phyloP scores from a whole-genome alignment of 2,797 vertebrate species.

The Synanceia verrucosa region DNA sequence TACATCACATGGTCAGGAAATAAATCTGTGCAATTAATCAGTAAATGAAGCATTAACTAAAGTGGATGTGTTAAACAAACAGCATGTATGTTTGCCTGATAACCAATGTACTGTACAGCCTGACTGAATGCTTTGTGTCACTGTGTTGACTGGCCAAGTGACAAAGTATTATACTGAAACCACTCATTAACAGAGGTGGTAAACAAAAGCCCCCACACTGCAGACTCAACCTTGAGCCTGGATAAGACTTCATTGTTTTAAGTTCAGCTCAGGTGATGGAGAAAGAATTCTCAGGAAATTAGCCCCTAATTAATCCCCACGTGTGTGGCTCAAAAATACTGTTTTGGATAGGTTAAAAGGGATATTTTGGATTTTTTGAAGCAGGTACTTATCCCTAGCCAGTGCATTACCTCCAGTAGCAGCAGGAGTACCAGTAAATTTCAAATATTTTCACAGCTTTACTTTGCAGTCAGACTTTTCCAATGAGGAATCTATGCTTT shows the following conservation, averaged over 20 bases:
- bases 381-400: background rate
- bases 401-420: background rate
- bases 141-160: conserved; percentile 28
- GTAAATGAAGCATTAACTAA: conserved; percentile 21
- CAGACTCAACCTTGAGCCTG: conserved; percentile 43
- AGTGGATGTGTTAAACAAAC: conserved; percentile 33
- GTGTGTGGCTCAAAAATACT: background rate
- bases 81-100: conserved; percentile 31
- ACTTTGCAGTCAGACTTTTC: background rate
- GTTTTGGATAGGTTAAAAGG: background rate
- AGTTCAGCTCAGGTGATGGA: conserved; percentile 11
- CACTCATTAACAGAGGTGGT: conserved; percentile 59
- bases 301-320: conserved; percentile 6
- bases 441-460: background rate
- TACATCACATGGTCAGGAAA: conserved; percentile 2
- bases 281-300: background rate
- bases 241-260: conserved; percentile 30
- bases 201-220: conserved; percentile 44
- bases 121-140: conserved; percentile 38
- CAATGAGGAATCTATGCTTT: background rate
- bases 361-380: background rate
- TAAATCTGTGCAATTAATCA: background rate
- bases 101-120: conserved; percentile 16
- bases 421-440: background rate
- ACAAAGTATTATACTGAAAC: conserved; percentile 36